A percentile compares a stretch with the other conserved stretches of the same genome.
Conservation (phyloP, 2,888 invertebrate genomes). For the Platerodrilus igneus region DNA sequence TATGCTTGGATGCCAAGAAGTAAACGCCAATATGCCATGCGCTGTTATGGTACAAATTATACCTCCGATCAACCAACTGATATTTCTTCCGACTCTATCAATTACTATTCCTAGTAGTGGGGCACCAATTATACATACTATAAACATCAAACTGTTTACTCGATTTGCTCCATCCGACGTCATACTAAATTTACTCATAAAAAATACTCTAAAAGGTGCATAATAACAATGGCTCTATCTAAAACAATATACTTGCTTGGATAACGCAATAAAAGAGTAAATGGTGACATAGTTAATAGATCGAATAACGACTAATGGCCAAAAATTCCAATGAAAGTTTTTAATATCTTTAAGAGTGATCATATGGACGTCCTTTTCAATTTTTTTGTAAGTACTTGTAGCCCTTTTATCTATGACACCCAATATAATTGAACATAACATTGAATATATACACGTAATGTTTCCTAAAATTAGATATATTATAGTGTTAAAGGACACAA, state of each 20-base stretch:
- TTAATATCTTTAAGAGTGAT: constrained; percentile 73
- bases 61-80: constrained; percentile 84
- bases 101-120: constrained; percentile 85
- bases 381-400: constrained; percentile 68
- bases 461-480: constrained; percentile 65
- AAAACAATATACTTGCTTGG: too few species aligned
- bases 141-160: constrained; percentile 80
- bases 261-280: constrained; percentile 93
- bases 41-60: constrained; percentile 61
- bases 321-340: constrained; percentile 78
- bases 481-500: too few species aligned
- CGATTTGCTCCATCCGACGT: constrained; percentile 70
- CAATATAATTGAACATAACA: constrained; percentile 72
- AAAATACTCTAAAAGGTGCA: constrained; percentile 85
- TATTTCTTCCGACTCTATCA: constrained; percentile 85
- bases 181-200: constrained; percentile 75
- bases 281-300: constrained; percentile 93
- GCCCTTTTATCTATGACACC: constrained; percentile 85
- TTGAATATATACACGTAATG: constrained; percentile 77
- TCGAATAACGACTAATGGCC: constrained; percentile 88
- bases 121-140: constrained; percentile 80
- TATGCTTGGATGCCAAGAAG: constrained; percentile 59
- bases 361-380: constrained; percentile 53
- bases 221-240: too few species aligned
- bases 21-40: constrained; percentile 57